Percentiles rank a stretch among this genome's conserved stretches.
Conservation (phyloP, 2,113 vertebrate genomes). For the Propithecus coquereli region DNA sequence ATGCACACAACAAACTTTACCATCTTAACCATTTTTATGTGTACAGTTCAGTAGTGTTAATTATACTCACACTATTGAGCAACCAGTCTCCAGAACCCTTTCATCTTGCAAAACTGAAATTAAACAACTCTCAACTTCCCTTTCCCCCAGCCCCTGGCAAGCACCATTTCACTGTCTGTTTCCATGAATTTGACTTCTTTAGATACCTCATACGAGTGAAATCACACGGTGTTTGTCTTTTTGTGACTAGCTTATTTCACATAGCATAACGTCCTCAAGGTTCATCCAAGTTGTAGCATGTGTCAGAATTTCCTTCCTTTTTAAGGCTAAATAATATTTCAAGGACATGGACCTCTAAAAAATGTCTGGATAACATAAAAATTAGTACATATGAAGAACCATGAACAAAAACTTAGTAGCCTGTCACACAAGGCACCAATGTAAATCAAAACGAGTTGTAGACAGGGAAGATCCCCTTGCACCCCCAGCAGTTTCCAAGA, state of each 20-base stretch:
- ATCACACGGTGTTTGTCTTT: no score
- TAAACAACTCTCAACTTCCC: not conserved
- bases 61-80: not conserved
- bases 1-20: not conserved
- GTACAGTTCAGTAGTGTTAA: not conserved
- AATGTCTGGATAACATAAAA: not conserved
- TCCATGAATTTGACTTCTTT: no score
- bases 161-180: not conserved
- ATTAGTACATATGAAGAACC: no score
- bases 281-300: not conserved
- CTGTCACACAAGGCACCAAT: not conserved
- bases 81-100: not conserved
- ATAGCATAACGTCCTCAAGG: not conserved
- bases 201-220: no score
- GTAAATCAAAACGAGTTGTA: not conserved
- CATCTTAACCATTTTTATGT: not conserved
- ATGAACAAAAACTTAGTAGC: not conserved
- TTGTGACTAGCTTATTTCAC: no score
- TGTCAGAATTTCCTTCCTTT: not conserved
- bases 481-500: not conserved
- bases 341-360: not conserved
- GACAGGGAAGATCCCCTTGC: not conserved
- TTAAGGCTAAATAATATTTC: not conserved
- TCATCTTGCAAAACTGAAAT: not conserved
- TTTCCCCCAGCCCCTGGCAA: not conserved